Base-by-base conservation (phyloP, 2,797 vertebrate genomes). In the Microcaecilia unicolor region DNA sequence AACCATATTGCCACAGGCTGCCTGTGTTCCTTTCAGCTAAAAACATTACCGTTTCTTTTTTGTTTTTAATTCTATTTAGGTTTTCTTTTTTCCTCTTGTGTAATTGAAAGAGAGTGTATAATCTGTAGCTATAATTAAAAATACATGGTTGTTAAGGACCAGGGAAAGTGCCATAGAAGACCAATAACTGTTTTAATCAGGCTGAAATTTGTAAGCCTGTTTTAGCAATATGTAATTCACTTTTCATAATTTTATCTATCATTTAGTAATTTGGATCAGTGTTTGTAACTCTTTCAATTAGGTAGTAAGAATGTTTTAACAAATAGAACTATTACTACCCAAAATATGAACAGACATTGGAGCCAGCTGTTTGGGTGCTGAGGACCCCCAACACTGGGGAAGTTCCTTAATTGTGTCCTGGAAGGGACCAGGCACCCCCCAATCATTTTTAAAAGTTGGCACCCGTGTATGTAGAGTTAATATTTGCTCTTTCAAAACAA, bases 161-260 rank as follows among this genome's bases (percentile, higher is more conserved):
- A 83, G 68, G 71, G 76, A 85, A 88, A 88, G 90, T 97, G 90
- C 92, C 91, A 91, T 86, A 91, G 83, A 75, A 83, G 71, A 96
- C 86, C 87, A 85, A 72, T 85, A 90, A 85, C 85, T 91, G 86
- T 91, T 87, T 73, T 67, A 76, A 58, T 63, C n/a, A 41, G 64
- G 72, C 58, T 74, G 61, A 52, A 49, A 40, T 62, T 53, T 54
- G 36, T 52, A 45, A 72, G 70, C 69, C 67, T 79, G 42, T n/a
- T n/a, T n/a, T n/a, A n/a, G n/a, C n/a, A n/a, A n/a, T n/a, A 14
- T 30, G 26, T 44, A 10, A 30, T 58, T 72, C 38, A 68, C 79
- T 72, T 75, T 70, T 69, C 60, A 64, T 73, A n/a, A n/a, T 59
- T 55, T 60, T 56, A 58, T 22, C 28, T 71, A 49, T 55, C 54